Evolutionary conservation across 2,113 vertebrate species (phyloP).

Genomic region (Crotalus helleri): DNA sequence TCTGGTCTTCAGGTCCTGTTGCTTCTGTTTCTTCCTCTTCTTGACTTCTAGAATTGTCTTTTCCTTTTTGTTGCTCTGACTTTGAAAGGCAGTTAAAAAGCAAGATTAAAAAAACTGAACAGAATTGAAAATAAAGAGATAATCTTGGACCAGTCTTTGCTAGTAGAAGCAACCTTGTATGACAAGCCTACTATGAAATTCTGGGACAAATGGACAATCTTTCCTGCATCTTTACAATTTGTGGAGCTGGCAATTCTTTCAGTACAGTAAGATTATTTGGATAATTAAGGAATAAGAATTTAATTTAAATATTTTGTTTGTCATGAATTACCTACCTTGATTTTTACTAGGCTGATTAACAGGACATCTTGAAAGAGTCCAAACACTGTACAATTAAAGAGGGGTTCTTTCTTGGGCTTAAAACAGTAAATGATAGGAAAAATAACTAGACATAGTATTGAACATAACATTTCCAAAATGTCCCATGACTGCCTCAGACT

Average conservation of each 20-base stretch:
- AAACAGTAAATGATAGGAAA: background rate
- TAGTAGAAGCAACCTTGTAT: background rate
- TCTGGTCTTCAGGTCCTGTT: background rate
- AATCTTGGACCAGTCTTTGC: background rate
- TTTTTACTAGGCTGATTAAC: background rate
- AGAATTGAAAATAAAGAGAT: background rate
- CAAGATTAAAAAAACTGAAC: background rate
- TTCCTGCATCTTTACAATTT: background rate
- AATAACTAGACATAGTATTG: background rate
- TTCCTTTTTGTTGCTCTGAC: background rate
- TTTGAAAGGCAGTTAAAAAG: background rate
- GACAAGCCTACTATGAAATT: background rate
- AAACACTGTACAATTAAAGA: background rate
- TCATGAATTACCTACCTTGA: background rate
- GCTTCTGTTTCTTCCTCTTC: background rate
- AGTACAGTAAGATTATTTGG: background rate
- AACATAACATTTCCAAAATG: background rate
- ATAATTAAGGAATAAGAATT: background rate
- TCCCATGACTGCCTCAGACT: conserved; percentile 3
- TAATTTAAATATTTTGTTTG: background rate
- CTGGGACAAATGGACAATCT: background rate
- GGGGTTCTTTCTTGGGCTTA: background rate
- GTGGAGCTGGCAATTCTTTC: background rate
- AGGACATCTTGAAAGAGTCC: background rate
- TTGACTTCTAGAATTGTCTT: background rate